Evolutionary conservation across 2,113 vertebrate species (phyloP).

Genomic region (Neolamprologus brichardi): DNA sequence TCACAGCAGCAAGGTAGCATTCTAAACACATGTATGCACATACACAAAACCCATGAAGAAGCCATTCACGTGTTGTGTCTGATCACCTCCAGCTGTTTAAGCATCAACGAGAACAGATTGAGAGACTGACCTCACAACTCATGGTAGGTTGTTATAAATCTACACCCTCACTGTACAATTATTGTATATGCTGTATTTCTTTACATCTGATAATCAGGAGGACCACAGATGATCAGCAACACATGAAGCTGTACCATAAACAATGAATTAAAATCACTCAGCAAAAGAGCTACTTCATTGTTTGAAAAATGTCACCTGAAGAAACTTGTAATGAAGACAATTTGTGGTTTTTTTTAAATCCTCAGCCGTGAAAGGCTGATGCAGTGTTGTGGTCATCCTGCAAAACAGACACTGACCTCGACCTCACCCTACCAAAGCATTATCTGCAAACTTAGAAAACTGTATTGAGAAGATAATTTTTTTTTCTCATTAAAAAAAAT

Average conservation of each 20-base stretch:
- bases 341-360: not conserved
- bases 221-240: not conserved
- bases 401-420: not conserved
- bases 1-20: slow-evolving; percentile 77
- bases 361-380: not conserved
- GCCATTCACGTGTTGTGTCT: not conserved
- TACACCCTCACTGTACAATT: not conserved
- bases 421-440: not conserved
- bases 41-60: not conserved
- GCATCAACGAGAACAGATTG: slow-evolving; percentile 83
- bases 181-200: not conserved
- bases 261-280: not conserved
- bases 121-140: slow-evolving; percentile 78
- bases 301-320: not conserved
- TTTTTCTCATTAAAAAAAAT: not conserved
- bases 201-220: not conserved
- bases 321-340: not conserved
- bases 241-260: not conserved
- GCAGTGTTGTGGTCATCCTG: not conserved
- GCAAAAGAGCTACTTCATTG: not conserved
- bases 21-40: not conserved
- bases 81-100: slow-evolving; percentile 77
- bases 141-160: slow-evolving; percentile 61
- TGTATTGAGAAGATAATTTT: not conserved
- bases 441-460: not conserved